Conservation (phyloP, 37 sponge, comb jelly and placozoan species). For the Tethya wilhelma region DNA sequence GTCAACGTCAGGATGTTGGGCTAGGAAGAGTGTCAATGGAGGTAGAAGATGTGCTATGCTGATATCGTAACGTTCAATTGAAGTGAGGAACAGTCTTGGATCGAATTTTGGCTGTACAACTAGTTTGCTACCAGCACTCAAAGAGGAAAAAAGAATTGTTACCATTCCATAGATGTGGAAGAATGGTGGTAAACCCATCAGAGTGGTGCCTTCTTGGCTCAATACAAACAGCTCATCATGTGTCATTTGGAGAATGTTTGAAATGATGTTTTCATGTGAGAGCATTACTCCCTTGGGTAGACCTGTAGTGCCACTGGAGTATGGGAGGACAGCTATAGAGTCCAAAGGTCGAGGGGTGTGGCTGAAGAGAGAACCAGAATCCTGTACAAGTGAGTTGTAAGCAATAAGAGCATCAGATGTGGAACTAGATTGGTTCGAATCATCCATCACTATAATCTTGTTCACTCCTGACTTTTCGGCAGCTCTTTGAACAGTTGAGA, state of each 20-base stretch:
- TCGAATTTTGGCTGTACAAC: no score
- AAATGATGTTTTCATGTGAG: no score
- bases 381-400: slow-evolving; percentile 29
- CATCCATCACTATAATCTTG: slow-evolving; percentile 55
- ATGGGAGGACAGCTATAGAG: slow-evolving; percentile 75
- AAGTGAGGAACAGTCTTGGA: no score
- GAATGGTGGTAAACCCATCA: no score
- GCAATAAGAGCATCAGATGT: slow-evolving; percentile 19
- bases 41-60: slow-evolving; percentile 69
- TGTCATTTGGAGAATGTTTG: no score
- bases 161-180: slow-evolving; percentile 88
- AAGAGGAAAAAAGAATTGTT: slow-evolving; percentile 32
- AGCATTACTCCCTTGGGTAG: slow-evolving; percentile 92
- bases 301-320: slow-evolving; percentile 93
- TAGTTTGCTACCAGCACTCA: slow-evolving; percentile 56
- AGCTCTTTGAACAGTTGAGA: slow-evolving; percentile 56
- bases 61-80: slow-evolving; percentile 55
- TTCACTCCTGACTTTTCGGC: slow-evolving; percentile 20
- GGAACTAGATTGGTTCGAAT: not conserved
- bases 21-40: slow-evolving; percentile 84
- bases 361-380: slow-evolving; percentile 55
- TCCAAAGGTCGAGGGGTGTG: slow-evolving; percentile 32
- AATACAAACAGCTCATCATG: no score
- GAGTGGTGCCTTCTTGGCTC: no score
- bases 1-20: slow-evolving; percentile 79